Conservation (phyloP, 2,888 invertebrate species). For the Noctua comes region DNA sequence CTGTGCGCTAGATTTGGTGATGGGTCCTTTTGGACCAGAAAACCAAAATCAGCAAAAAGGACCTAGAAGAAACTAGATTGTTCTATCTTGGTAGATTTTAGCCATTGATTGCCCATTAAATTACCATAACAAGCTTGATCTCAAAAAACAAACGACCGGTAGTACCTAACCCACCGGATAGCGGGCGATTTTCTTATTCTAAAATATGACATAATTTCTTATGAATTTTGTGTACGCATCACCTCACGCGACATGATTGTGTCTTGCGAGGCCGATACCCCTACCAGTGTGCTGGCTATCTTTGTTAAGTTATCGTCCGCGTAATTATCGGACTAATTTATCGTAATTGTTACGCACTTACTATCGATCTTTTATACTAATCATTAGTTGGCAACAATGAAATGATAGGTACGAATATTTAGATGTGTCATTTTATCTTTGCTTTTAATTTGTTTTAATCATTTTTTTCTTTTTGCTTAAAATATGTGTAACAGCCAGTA, state of each 20-base stretch:
- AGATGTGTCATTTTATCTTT: constrained; percentile 20
- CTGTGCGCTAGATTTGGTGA: too few species aligned
- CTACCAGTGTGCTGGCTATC: constrained; percentile 35
- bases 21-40: not conserved
- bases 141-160: not conserved
- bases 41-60: not conserved
- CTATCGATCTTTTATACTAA: constrained; percentile 27
- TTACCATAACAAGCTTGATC: not conserved
- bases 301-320: constrained; percentile 24
- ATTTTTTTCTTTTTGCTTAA: not conserved
- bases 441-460: not conserved
- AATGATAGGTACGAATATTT: not conserved
- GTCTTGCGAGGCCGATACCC: constrained; percentile 12
- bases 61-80: not conserved
- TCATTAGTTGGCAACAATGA: constrained; percentile 39
- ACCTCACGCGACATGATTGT: constrained; percentile 2
- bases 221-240: not conserved
- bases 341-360: constrained; percentile 40
- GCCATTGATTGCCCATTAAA: not conserved
- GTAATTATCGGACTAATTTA: constrained; percentile 35
- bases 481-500: not conserved
- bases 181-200: not conserved
- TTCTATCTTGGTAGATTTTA: not conserved
- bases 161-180: not conserved
- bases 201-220: constrained; percentile 16